Conservation (phyloP, 92 coral and sea anemone genomes). For the Phenganax subtilis region DNA sequence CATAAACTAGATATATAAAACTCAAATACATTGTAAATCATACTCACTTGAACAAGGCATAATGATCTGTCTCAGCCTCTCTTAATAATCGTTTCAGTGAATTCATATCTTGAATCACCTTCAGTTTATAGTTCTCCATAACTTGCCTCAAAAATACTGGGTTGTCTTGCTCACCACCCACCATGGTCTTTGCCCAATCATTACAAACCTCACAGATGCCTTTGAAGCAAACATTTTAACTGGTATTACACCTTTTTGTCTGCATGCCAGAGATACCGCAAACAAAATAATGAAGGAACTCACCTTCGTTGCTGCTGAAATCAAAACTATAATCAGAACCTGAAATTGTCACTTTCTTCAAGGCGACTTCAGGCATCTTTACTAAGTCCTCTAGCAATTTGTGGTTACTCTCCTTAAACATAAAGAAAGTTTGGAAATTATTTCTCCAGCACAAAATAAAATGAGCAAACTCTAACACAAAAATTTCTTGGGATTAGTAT, state of each 20-base stretch:
- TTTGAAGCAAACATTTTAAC: slow-evolving; percentile 16
- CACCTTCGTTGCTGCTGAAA: slow-evolving; percentile 1
- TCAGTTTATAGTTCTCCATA: slow-evolving; percentile 86
- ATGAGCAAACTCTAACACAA: neutral
- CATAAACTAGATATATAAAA: neutral
- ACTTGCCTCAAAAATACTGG: slow-evolving; percentile 96
- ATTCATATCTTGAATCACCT: slow-evolving; percentile 97
- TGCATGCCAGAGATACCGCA: too few species aligned
- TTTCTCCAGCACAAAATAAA: neutral
- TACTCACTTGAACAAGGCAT: slow-evolving; percentile 81
- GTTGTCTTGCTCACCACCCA: slow-evolving; percentile 63
- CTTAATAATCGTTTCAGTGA: slow-evolving; percentile 80
- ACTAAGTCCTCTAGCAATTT: slow-evolving; percentile 17
- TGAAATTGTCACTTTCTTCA: slow-evolving; percentile 18
- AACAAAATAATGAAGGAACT: neutral
- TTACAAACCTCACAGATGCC: slow-evolving; percentile 75
- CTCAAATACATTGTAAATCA: neutral
- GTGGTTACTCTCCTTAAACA: slow-evolving; percentile 26
- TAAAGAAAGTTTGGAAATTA: too few species aligned
- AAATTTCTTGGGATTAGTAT: neutral
- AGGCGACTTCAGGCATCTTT: neutral
- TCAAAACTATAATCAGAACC: neutral
- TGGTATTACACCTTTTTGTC: too few species aligned
- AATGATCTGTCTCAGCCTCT: slow-evolving; percentile 93
- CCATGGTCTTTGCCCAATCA: slow-evolving; percentile 87